Evolutionary conservation across 2,113 vertebrate species (phyloP).

Genomic region (Percopsis transmontana): DNA sequence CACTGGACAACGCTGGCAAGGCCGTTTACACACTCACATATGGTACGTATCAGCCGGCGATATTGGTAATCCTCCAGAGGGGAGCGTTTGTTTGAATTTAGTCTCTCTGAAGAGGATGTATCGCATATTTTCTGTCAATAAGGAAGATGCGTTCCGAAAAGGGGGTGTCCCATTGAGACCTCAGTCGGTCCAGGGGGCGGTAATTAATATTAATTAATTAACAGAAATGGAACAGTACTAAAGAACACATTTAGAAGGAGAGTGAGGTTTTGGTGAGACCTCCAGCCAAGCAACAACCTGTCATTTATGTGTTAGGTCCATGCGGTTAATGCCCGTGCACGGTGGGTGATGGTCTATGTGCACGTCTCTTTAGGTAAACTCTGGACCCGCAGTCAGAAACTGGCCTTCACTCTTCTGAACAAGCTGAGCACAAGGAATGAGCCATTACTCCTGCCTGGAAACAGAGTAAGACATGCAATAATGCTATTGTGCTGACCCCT

Average conservation of each 20-base stretch:
- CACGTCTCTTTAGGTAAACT: slow-evolving; percentile 83
- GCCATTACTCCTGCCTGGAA: slow-evolving; percentile 89
- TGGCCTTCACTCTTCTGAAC: slow-evolving; percentile 93
- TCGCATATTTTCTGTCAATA: not conserved
- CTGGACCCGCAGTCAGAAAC: slow-evolving; percentile 94
- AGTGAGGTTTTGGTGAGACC: no score
- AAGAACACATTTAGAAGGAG: no score
- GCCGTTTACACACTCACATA: slow-evolving; percentile 91
- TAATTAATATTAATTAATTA: no score
- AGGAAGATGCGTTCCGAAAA: no score
- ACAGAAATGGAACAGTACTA: no score
- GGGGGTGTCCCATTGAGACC: no score
- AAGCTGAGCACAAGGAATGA: slow-evolving; percentile 90
- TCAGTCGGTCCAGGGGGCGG: no score
- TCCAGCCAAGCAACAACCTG: not conserved
- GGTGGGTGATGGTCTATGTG: not conserved
- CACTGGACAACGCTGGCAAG: slow-evolving; percentile 89
- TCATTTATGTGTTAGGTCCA: not conserved
- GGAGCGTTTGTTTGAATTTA: not conserved
- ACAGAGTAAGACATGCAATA: slow-evolving; percentile 82
- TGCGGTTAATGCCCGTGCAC: not conserved
- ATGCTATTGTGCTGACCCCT: no score
- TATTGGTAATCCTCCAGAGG: not conserved
- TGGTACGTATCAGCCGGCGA: slow-evolving; percentile 68
- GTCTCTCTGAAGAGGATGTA: not conserved